Evolutionary conservation across 2,113 vertebrate genomes (phyloP).

Genomic region (Nyctibius bracteatus): DNA sequence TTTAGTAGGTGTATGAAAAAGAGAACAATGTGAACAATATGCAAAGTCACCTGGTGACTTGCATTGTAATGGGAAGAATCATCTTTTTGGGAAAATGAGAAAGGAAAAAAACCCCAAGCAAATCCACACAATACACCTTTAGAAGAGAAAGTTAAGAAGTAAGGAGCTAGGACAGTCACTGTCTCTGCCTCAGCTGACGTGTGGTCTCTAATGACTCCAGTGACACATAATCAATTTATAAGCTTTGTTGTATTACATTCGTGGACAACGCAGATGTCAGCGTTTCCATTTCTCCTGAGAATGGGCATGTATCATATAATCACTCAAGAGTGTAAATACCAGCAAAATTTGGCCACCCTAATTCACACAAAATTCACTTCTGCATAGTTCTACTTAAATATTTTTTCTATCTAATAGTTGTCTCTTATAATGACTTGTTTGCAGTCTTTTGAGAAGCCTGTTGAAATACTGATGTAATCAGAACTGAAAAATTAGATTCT

Average conservation of each 20-base stretch:
- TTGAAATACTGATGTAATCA: background rate
- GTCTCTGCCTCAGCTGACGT: background rate
- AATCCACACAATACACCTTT: background rate
- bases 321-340: background rate
- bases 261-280: background rate
- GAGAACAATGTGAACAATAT: background rate
- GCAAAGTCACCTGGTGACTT: slow-evolving; percentile 7
- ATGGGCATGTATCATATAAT: background rate
- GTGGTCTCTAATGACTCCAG: background rate
- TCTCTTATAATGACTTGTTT: background rate
- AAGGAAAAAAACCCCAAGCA: background rate
- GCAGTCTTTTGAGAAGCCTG: background rate
- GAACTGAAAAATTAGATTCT: background rate
- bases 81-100: background rate
- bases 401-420: background rate
- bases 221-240: slow-evolving; percentile 9
- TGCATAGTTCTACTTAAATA: background rate
- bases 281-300: background rate
- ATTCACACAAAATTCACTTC: background rate
- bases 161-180: background rate
- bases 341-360: background rate
- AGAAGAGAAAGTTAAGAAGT: background rate
- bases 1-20: background rate
- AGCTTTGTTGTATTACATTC: background rate
- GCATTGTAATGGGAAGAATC: background rate